Conservation (phyloP, 2,888 invertebrate species). For the Drosophila antonietae region DNA sequence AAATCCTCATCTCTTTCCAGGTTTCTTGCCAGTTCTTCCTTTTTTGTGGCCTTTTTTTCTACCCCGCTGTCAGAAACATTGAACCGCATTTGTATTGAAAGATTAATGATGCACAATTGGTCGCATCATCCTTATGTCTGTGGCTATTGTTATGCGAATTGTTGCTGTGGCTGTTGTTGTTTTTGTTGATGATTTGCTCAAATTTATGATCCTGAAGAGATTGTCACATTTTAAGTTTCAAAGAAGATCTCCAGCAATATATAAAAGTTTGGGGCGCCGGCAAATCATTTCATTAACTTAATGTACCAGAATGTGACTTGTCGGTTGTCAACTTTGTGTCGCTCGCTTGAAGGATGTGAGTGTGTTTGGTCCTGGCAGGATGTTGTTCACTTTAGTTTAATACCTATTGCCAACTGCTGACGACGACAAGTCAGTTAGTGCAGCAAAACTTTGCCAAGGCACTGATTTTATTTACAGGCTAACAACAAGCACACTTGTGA, state of each 20-base stretch:
- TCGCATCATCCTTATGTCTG: constrained; percentile 44
- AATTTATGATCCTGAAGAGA: constrained; percentile 64
- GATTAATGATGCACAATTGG: constrained; percentile 78
- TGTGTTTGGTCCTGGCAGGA: neutral
- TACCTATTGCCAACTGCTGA: constrained; percentile 31
- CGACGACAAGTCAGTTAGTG: constrained; percentile 65
- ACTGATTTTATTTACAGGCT: constrained; percentile 68
- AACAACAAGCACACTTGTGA: constrained; percentile 45
- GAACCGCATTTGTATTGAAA: constrained; percentile 74
- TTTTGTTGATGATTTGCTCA: constrained; percentile 54
- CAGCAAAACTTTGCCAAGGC: constrained; percentile 66
- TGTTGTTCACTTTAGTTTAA: constrained; percentile 73
- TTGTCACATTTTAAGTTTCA: constrained; percentile 60
- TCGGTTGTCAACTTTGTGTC: constrained; percentile 76
- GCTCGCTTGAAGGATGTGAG: constrained; percentile 35
- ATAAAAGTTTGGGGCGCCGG: constrained; percentile 1
- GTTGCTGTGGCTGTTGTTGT: constrained; percentile 24
- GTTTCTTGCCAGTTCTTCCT: neutral
- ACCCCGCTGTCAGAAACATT: constrained; percentile 75
- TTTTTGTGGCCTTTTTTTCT: constrained; percentile 19
- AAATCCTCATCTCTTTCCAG: neutral
- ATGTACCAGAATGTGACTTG: constrained; percentile 77
- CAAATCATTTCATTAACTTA: constrained; percentile 78
- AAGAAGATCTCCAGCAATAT: constrained; percentile 32
- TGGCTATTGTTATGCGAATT: constrained; percentile 24